A percentile compares a stretch with the other conserved stretches of the same genome.
These are phyloP conservation scores for Pampusana beccarii DNA, from an alignment of 2,113 vertebrate genomes.

Conservation along the genomic window DNA sequence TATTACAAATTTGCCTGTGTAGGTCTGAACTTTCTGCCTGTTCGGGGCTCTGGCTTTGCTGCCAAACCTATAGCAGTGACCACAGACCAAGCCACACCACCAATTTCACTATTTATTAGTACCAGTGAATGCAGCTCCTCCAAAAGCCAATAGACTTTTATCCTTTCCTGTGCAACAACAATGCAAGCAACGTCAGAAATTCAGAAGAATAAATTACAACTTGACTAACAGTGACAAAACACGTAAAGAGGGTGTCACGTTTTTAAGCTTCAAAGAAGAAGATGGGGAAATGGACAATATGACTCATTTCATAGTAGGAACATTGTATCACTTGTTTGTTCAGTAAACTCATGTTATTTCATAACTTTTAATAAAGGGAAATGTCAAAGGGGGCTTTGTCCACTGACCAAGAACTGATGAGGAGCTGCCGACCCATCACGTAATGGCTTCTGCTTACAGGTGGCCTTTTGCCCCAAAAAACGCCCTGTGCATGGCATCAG, in stretches of 20 bases:
- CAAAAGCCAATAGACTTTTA: neutral
- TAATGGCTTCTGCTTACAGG: neutral
- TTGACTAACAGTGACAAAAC: neutral
- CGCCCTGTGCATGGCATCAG: neutral
- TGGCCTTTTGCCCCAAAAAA: neutral
- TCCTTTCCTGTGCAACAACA: neutral
- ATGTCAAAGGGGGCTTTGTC: conserved; percentile 43
- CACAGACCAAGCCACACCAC: neutral
- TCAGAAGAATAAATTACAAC: neutral
- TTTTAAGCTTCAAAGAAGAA: neutral
- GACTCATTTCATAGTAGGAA: neutral
- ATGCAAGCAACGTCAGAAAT: neutral
- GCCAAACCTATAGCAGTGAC: neutral
- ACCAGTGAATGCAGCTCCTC: neutral
- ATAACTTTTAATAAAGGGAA: conserved; percentile 3
- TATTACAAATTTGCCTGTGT: neutral
- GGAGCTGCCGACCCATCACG: neutral
- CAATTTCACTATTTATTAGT: neutral
- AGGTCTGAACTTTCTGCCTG: neutral
- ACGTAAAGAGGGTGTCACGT: neutral
- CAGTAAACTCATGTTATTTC: neutral
- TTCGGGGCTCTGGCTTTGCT: neutral
- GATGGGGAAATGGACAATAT: neutral
- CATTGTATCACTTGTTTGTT: neutral
- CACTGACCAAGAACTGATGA: neutral